A percentile compares a stretch with the other conserved stretches of the same genome.
phyloP scores from a whole-genome alignment of 2,113 vertebrate species.

The Oncorhynchus nerka region DNA sequence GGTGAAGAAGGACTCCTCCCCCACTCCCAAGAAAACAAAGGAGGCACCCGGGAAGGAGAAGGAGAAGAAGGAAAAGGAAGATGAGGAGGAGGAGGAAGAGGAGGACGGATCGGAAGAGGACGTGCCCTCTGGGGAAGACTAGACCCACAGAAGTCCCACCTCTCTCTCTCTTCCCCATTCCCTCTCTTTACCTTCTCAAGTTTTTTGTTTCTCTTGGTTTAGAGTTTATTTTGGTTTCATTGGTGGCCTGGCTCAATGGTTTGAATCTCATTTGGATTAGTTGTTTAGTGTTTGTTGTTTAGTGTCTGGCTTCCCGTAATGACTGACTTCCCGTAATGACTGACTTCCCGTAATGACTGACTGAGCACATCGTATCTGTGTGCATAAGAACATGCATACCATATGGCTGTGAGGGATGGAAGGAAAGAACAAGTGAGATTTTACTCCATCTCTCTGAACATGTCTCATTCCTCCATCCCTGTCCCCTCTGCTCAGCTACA shows the following conservation, averaged over 20 bases:
- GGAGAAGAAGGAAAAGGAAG: conserved; percentile 75
- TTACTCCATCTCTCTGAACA: background rate
- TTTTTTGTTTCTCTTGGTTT: conserved; percentile 53
- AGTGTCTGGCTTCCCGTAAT: conserved; percentile 19
- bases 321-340: background rate
- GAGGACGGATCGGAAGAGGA: conserved; percentile 97
- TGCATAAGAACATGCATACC: conserved; percentile 18
- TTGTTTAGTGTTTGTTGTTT: conserved; percentile 15
- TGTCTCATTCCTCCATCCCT: background rate
- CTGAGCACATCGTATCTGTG: conserved; percentile 23
- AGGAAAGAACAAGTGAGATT: background rate
- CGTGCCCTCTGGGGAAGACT: conserved; percentile 95
- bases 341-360: background rate
- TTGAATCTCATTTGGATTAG: conserved; percentile 62
- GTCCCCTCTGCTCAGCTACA: background rate
- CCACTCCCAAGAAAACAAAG: conserved; percentile 84
- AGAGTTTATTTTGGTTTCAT: conserved; percentile 37
- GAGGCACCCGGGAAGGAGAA: conserved; percentile 69
- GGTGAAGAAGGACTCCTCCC: conserved; percentile 84
- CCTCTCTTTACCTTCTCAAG: conserved; percentile 9
- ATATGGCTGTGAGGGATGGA: background rate
- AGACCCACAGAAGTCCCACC: conserved; percentile 62
- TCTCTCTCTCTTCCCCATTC: conserved; percentile 47
- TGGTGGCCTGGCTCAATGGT: conserved; percentile 75
- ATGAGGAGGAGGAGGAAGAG: conserved; percentile 79